Conservation (phyloP, 2,888 invertebrate species). For the Molorchus minor region DNA sequence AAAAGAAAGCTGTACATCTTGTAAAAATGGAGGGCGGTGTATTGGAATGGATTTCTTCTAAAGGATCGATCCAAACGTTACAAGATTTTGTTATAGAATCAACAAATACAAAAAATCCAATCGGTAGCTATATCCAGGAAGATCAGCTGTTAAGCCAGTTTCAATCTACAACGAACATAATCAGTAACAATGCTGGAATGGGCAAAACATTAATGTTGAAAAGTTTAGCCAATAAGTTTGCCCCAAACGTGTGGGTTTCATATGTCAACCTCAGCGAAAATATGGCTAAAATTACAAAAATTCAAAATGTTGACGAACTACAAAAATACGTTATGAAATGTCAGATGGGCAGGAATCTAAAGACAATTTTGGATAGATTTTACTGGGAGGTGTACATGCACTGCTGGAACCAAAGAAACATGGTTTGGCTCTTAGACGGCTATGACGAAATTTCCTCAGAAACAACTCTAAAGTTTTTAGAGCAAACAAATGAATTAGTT, state of each 20-base stretch:
- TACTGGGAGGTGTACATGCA: too few species aligned
- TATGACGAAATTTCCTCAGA: slow-evolving; percentile 22
- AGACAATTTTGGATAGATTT: too few species aligned
- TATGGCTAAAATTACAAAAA: neutral
- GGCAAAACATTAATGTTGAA: slow-evolving; percentile 20
- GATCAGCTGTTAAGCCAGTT: neutral
- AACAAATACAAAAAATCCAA: neutral
- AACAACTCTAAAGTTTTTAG: slow-evolving; percentile 3
- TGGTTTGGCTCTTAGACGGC: slow-evolving; percentile 18
- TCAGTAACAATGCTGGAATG: slow-evolving; percentile 24
- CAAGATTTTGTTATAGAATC: neutral
- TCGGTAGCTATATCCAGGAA: slow-evolving; percentile 6
- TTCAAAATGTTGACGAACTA: too few species aligned
- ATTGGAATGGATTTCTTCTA: slow-evolving; percentile 16
- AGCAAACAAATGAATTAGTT: neutral
- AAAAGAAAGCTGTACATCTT: neutral
- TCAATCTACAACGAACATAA: slow-evolving; percentile 5
- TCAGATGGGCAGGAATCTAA: too few species aligned
- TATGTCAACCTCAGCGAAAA: slow-evolving; percentile 22
- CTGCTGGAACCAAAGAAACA: neutral
- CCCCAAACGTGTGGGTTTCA: slow-evolving; percentile 4
- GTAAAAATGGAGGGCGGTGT: neutral
- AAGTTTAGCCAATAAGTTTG: slow-evolving; percentile 17
- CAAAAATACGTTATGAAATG: too few species aligned
- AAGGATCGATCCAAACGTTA: slow-evolving; percentile 13